phyloP scores from a whole-genome alignment of 2,797 vertebrate species.

The Euthynnus affinis region DNA sequence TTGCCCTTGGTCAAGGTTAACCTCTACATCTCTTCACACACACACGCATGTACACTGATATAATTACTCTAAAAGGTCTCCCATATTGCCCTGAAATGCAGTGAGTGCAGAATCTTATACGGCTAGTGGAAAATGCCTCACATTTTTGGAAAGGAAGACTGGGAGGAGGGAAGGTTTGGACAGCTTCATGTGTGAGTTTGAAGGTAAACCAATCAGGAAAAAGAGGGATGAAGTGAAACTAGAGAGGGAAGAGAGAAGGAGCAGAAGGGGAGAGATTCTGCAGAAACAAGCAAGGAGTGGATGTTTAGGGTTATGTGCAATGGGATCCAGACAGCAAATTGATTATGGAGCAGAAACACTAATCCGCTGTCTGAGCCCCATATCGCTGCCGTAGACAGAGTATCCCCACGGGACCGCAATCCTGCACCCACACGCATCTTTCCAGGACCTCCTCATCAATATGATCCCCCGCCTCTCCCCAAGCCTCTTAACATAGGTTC shows the following conservation, averaged over 20 bases:
- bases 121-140: slow-evolving; percentile 21
- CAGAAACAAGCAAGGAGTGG: slow-evolving; percentile 57
- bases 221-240: slow-evolving; percentile 12
- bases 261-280: slow-evolving; percentile 41
- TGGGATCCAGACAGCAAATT: slow-evolving; percentile 77
- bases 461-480: slow-evolving; percentile 39
- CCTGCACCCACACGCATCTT: slow-evolving; percentile 72
- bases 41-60: slow-evolving; percentile 25
- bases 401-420: slow-evolving; percentile 70
- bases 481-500: slow-evolving; percentile 67
- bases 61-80: slow-evolving; percentile 55
- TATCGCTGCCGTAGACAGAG: slow-evolving; percentile 67
- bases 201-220: slow-evolving; percentile 46
- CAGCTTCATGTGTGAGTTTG: slow-evolving; percentile 9
- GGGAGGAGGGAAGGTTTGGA: background rate
- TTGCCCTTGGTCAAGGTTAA: slow-evolving; percentile 79
- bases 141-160: slow-evolving; percentile 6
- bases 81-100: slow-evolving; percentile 50
- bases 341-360: slow-evolving; percentile 81
- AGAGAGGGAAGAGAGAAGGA: slow-evolving; percentile 20
- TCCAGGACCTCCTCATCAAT: slow-evolving; percentile 69
- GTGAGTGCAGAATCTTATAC: slow-evolving; percentile 38
- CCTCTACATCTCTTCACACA: slow-evolving; percentile 33
- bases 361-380: slow-evolving; percentile 76
- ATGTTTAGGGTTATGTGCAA: slow-evolving; percentile 72